A percentile compares a stretch with the other conserved stretches of the same genome.
These are phyloP conservation scores for Drosophila niveifrons DNA, from an alignment of 2,888 invertebrate species.

Conservation along the genomic window DNA sequence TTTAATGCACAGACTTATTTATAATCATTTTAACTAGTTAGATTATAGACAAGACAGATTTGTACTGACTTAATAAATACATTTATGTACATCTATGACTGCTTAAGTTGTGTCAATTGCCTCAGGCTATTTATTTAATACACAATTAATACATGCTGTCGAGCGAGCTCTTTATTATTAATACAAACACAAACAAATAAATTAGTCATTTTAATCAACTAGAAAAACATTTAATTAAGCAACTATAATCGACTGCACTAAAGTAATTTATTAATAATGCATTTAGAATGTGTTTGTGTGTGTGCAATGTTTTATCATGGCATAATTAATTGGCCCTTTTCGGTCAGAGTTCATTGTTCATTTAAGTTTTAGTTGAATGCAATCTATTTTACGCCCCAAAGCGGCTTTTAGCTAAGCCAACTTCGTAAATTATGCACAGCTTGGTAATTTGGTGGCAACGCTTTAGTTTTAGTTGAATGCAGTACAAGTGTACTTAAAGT, in stretches of 20 bases:
- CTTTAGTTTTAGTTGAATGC: slow-evolving; percentile 28
- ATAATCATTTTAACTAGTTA: no score
- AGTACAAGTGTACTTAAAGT: slow-evolving; percentile 33
- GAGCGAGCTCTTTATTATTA: neutral
- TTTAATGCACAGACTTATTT: no score
- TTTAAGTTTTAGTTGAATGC: slow-evolving; percentile 46
- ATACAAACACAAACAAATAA: neutral
- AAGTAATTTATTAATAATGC: slow-evolving; percentile 6
- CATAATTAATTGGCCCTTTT: slow-evolving; percentile 1
- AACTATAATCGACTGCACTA: neutral
- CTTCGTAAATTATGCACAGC: slow-evolving; percentile 50
- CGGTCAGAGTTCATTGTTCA: slow-evolving; percentile 10
- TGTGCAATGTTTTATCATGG: neutral
- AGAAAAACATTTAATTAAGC: neutral
- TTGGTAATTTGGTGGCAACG: slow-evolving; percentile 5
- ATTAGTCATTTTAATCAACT: slow-evolving; percentile 1
- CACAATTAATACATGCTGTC: neutral
- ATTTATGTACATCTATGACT: no score
- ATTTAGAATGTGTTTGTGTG: neutral
- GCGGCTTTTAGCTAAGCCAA: slow-evolving; percentile 39
- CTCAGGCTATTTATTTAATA: no score
- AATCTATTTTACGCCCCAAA: slow-evolving; percentile 24
- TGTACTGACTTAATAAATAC: no score
- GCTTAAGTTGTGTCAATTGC: no score
- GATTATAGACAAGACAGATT: no score